Conservation (phyloP, 1,140 invertebrate genomes). For the Bombus balteatus region DNA sequence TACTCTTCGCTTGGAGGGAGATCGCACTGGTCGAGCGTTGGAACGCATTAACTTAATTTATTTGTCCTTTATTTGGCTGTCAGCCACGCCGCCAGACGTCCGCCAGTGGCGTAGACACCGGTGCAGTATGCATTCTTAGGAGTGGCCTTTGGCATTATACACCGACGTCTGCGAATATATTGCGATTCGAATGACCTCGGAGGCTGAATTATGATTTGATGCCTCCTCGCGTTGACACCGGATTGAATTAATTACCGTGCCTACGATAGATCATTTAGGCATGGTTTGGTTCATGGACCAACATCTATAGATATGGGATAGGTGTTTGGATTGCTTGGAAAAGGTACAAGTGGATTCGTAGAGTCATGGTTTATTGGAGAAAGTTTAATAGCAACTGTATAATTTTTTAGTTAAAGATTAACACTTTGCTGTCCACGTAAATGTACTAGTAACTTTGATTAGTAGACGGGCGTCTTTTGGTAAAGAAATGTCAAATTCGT, state of each 20-base stretch:
- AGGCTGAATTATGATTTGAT: slow-evolving; percentile 14
- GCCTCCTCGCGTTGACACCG: background rate
- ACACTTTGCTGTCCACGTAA: too few species aligned
- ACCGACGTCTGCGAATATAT: slow-evolving; percentile 6
- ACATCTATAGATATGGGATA: background rate
- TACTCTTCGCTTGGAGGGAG: slow-evolving; percentile 33
- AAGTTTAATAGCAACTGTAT: background rate
- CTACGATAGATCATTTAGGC: background rate
- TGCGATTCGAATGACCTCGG: slow-evolving; percentile 5
- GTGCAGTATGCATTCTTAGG: slow-evolving; percentile 10
- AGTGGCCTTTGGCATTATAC: slow-evolving; percentile 19
- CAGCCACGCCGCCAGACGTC: slow-evolving; percentile 75
- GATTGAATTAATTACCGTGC: slow-evolving; percentile 23
- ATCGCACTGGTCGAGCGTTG: slow-evolving; percentile 45
- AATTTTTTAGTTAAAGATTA: too few species aligned
- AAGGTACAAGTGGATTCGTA: background rate
- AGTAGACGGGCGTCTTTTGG: too few species aligned
- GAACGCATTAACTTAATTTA: slow-evolving; percentile 81
- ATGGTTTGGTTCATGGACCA: background rate
- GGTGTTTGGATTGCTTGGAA: background rate
- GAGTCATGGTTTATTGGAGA: background rate
- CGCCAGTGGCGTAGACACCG: slow-evolving; percentile 55
- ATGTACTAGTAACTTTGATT: too few species aligned
- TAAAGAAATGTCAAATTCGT: too few species aligned
- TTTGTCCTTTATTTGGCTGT: slow-evolving; percentile 82